phyloP scores from a whole-genome alignment of 2,888 invertebrate species.

The Unio pictorum region DNA sequence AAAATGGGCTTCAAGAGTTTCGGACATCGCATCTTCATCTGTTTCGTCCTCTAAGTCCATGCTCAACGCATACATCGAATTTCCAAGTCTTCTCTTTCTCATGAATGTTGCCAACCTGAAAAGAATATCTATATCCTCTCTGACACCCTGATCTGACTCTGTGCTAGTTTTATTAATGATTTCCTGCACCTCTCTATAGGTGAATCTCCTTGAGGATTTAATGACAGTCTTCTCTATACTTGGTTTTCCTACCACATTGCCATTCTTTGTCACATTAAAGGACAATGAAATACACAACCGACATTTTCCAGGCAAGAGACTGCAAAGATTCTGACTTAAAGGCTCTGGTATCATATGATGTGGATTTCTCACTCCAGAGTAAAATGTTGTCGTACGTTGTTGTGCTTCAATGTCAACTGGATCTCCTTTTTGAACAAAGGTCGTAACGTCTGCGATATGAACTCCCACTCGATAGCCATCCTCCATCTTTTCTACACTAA shows the following conservation, averaged over 20 bases:
- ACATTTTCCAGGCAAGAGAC: constrained; percentile 18
- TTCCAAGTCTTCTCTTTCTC: constrained; percentile 17
- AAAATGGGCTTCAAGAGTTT: constrained; percentile 22
- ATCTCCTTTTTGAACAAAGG: constrained; percentile 24
- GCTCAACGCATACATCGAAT: constrained; percentile 19
- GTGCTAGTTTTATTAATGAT: constrained; percentile 1
- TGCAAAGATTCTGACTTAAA: constrained; percentile 16
- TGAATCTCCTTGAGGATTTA: constrained; percentile 8
- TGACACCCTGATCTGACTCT: background rate
- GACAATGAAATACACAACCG: constrained; percentile 32
- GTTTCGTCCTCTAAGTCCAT: constrained; percentile 21
- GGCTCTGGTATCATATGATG: constrained; percentile 38
- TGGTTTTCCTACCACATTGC: background rate
- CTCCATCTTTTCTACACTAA: constrained; percentile 19
- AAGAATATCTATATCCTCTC: constrained; percentile 18
- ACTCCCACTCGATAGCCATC: constrained; percentile 28
- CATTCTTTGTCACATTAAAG: constrained; percentile 10
- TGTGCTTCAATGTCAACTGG: constrained; percentile 35
- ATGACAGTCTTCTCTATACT: constrained; percentile 4
- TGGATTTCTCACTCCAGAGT: constrained; percentile 17
- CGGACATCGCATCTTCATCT: constrained; percentile 8
- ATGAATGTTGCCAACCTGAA: constrained; percentile 20
- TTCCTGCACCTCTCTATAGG: constrained; percentile 16
- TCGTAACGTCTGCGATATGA: constrained; percentile 41
- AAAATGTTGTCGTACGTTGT: constrained; percentile 29